These are phyloP conservation scores for Coronaproctus castanopsis DNA, from an alignment of 2,888 invertebrate species.

Conservation along the genomic window DNA sequence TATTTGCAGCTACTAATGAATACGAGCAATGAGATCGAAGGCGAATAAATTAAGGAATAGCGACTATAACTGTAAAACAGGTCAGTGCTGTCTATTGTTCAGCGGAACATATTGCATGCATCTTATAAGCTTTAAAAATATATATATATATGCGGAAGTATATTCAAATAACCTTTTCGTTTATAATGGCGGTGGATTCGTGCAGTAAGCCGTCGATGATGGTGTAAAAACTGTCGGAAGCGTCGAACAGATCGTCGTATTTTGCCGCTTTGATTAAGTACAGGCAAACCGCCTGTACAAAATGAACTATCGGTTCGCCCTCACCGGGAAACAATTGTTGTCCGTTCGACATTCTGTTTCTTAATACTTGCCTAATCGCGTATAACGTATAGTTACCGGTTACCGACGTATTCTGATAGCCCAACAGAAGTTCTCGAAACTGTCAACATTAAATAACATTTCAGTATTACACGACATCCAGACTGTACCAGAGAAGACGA, in stretches of 20 bases:
- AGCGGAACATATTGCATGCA: too few species aligned
- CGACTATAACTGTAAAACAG: too few species aligned
- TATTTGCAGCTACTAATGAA: too few species aligned
- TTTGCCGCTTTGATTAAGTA: constrained; percentile 31
- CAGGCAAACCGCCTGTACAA: constrained; percentile 36
- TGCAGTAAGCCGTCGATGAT: constrained; percentile 45
- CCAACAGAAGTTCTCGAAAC: constrained; percentile 36
- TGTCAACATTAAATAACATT: too few species aligned
- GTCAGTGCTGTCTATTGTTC: too few species aligned
- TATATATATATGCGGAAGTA: too few species aligned
- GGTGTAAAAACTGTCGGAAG: constrained; percentile 35
- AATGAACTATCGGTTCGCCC: constrained; percentile 38
- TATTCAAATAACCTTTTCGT: too few species aligned
- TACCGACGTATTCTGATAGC: constrained; percentile 38
- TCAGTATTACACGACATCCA: neutral
- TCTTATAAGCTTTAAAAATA: too few species aligned
- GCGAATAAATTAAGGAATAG: too few species aligned
- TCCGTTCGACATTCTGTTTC: constrained; percentile 24
- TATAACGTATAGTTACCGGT: constrained; percentile 33
- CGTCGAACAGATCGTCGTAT: constrained; percentile 31
- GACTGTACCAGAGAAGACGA: neutral
- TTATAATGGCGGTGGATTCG: constrained; percentile 44
- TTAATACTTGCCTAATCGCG: constrained; percentile 35
- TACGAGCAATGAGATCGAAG: too few species aligned
- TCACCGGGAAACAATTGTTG: constrained; percentile 39